Conservation (phyloP, 2,113 vertebrate genomes). For the Rhodinocichla rosea region DNA sequence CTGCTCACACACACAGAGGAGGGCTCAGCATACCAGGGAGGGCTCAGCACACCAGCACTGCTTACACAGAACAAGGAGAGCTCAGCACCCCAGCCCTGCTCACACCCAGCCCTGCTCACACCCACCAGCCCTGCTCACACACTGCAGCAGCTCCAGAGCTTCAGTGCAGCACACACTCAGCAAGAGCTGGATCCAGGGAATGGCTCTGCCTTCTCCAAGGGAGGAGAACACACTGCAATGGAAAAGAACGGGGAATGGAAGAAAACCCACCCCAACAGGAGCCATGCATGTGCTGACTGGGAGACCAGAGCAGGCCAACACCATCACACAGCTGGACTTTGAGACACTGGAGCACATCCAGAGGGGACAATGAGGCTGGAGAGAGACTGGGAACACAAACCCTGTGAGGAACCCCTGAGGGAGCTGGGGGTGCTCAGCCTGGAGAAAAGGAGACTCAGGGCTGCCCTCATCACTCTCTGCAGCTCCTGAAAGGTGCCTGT, state of each 20-base stretch:
- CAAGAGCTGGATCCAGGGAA: background rate
- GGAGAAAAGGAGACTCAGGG: background rate
- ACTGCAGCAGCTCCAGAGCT: background rate
- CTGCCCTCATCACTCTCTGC: too few relatives aligned
- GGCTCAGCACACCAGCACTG: too few relatives aligned
- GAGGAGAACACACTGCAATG: accelerated
- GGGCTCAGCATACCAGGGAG: too few relatives aligned
- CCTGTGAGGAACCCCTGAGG: background rate
- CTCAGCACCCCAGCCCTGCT: too few relatives aligned
- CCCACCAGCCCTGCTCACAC: background rate
- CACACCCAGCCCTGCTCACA: too few relatives aligned
- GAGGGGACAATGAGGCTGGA: background rate
- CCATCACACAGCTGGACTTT: background rate
- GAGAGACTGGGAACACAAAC: background rate
- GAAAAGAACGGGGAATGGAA: accelerated
- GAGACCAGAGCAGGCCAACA: accelerated
- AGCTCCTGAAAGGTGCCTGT: too few relatives aligned
- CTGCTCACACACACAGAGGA: background rate
- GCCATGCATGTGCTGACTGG: background rate
- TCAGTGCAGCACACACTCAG: accelerated
- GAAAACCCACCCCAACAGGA: accelerated
- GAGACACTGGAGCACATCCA: background rate
- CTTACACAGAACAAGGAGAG: too few relatives aligned
- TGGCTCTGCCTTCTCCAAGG: background rate
- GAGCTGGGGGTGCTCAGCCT: background rate